Conservation (phyloP, 2,888 invertebrate genomes). For the Archips crataeganus region DNA sequence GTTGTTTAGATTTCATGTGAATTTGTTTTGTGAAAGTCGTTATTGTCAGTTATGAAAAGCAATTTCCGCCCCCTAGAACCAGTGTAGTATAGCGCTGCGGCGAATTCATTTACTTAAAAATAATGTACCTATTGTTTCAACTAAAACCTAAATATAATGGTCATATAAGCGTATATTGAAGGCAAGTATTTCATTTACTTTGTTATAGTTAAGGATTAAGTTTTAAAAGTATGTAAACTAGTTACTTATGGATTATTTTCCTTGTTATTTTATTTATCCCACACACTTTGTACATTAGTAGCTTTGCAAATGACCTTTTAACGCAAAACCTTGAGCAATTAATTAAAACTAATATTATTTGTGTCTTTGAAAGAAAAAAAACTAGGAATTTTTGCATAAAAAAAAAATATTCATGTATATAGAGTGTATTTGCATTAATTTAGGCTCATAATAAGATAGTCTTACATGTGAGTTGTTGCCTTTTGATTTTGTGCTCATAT, state of each 20-base stretch:
- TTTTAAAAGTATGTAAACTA: too few species aligned
- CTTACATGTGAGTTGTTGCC: not conserved
- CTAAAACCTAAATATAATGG: not conserved
- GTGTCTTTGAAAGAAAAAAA: too few species aligned
- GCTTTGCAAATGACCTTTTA: too few species aligned
- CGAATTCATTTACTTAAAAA: not conserved
- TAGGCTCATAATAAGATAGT: not conserved
- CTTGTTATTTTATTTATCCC: too few species aligned
- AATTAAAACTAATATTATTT: too few species aligned
- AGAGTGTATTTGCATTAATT: not conserved
- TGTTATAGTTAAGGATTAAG: too few species aligned
- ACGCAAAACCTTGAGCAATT: too few species aligned
- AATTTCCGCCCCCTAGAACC: not conserved
- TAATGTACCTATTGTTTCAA: not conserved
- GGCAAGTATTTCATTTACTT: too few species aligned
- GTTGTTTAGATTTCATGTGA: not conserved
- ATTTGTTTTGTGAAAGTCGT: not conserved
- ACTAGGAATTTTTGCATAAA: too few species aligned
- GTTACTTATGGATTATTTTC: too few species aligned
- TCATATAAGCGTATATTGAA: not conserved
- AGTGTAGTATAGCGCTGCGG: not conserved
- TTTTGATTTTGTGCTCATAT: not conserved
- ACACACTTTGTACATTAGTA: too few species aligned
- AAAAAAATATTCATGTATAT: too few species aligned
- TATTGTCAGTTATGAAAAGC: not conserved